Percentiles rank a stretch among this genome's conserved stretches.
phyloP scores from a whole-genome alignment of 2,797 vertebrate genomes.

The Lacerta viridis region DNA sequence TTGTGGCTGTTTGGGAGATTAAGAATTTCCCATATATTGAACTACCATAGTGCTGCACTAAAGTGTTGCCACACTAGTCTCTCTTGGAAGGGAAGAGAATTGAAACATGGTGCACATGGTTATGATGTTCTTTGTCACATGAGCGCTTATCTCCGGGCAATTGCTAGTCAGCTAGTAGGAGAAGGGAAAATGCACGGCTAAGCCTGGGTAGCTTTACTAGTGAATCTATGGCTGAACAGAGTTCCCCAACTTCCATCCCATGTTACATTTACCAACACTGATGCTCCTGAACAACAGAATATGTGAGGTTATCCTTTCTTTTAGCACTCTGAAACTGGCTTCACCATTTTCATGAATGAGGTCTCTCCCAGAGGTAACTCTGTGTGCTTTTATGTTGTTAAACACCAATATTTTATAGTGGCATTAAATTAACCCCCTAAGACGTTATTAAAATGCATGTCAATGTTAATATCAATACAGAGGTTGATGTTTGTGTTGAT shows the following conservation, averaged over 20 bases:
- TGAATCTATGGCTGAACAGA: neutral
- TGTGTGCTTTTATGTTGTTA: conserved; percentile 31
- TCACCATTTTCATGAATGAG: neutral
- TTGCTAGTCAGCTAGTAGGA: neutral
- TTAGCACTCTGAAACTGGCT: conserved; percentile 13
- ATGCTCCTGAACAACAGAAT: conserved; percentile 7
- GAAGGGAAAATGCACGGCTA: neutral
- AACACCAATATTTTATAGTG: conserved; percentile 52
- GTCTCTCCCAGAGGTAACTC: conserved; percentile 29
- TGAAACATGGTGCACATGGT: neutral
- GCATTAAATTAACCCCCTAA: conserved; percentile 49
- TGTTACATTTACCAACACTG: neutral
- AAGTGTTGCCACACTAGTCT: neutral
- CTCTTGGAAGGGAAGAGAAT: neutral
- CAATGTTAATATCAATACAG: conserved; percentile 64
- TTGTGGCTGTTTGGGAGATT: neutral
- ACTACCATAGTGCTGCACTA: neutral
- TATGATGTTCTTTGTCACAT: neutral
- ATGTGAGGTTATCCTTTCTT: neutral
- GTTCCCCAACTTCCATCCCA: neutral
- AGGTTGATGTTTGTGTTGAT: conserved; percentile 64
- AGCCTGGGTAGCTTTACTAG: neutral
- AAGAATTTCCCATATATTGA: neutral
- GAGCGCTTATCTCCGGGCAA: neutral
- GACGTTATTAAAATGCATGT: conserved; percentile 61